These are phyloP conservation scores for Heloderma charlesbogerti DNA, from an alignment of 2,113 vertebrate species.

Conservation along the genomic window DNA sequence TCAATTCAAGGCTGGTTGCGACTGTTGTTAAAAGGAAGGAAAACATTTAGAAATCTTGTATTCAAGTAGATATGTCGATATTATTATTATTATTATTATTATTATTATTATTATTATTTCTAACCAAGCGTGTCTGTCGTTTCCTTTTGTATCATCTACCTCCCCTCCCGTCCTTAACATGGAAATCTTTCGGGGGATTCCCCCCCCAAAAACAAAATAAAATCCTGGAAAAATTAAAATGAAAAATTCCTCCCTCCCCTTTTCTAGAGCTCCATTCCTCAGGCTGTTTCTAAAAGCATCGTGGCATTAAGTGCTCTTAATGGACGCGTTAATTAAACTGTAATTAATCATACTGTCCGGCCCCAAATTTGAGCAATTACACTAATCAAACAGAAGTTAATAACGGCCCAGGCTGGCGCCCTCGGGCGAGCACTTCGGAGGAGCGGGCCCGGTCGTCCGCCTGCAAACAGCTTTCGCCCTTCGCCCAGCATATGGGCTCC, in stretches of 20 bases:
- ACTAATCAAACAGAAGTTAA: conserved; percentile 86
- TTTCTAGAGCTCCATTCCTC: conserved; percentile 13
- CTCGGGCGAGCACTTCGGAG: conserved; percentile 73
- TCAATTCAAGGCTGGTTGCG: background rate
- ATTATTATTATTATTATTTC: background rate
- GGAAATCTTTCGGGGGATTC: background rate
- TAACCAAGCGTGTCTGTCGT: too few species aligned
- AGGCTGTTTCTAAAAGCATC: conserved; percentile 56
- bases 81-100: background rate
- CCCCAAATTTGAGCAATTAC: conserved; percentile 87
- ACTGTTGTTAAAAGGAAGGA: too few species aligned
- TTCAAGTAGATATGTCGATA: background rate
- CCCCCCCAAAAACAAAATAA: background rate
- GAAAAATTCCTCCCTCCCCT: background rate
- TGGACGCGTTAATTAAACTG: conserved; percentile 88
- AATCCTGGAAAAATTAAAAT: background rate
- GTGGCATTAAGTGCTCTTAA: conserved; percentile 80
- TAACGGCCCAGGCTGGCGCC: conserved; percentile 82
- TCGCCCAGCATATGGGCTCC: conserved; percentile 49
- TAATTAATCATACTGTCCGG: conserved; percentile 90
- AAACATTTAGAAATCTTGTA: too few species aligned
- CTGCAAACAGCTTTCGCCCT: conserved; percentile 59
- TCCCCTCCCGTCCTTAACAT: rapidly evolving
- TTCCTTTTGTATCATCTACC: too few species aligned
- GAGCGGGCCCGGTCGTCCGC: conserved; percentile 44